Evolutionary conservation across 2,113 vertebrate species (phyloP).

Genomic region (Sarotherodon lohbergeri): DNA sequence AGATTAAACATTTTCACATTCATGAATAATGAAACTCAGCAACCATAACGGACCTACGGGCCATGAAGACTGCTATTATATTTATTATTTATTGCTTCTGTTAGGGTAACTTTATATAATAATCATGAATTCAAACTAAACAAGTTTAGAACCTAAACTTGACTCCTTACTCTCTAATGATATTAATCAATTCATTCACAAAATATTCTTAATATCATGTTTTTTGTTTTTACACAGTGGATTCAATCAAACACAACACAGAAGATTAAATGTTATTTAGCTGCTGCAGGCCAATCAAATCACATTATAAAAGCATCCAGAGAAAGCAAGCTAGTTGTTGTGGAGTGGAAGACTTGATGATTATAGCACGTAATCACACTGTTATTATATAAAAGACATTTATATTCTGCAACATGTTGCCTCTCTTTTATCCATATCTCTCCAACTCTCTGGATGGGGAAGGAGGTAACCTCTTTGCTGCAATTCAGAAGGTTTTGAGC

Average conservation of each 20-base stretch:
- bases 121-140: neutral
- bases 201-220: neutral
- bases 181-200: neutral
- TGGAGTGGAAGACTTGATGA: accelerated
- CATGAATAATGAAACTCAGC: neutral
- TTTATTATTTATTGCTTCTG: neutral
- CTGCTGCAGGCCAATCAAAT: neutral
- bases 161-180: neutral
- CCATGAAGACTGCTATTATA: neutral
- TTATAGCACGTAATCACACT: neutral
- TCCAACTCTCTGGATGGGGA: accelerated
- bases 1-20: neutral
- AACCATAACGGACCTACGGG: neutral
- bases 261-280: neutral
- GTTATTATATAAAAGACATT: neutral
- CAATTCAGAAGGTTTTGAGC: neutral
- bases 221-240: accelerated
- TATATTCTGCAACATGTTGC: neutral
- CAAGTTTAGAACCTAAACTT: neutral
- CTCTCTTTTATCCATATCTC: neutral
- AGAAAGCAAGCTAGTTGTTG: neutral
- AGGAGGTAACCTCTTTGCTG: neutral
- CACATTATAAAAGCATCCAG: neutral
- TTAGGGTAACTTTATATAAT: neutral
- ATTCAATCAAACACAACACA: neutral